Evolutionary conservation across 2,888 invertebrate species (phyloP), one percentile per base, ranked within the genome.

Genomic region (Sphaeridia pumilis): DNA sequence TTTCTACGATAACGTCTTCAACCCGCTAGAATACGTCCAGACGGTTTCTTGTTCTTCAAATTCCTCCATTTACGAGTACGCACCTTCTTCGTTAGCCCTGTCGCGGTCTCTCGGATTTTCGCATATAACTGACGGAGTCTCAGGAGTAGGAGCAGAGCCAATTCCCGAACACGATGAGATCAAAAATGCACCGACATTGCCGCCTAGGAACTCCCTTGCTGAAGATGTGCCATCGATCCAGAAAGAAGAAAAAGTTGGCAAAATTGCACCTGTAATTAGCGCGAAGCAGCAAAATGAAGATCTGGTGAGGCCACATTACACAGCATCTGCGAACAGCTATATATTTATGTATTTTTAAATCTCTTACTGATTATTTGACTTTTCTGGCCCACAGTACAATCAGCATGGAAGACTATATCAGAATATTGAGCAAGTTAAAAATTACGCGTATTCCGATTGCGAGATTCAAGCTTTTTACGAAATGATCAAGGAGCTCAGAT

Each of bases 401-500:
- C 57, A 52, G 2, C 36, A 42, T 27, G 54, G 63, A 7, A 60
- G 58, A 21, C 49, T 65, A 4, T 65, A 65, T 49, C 63, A 63
- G 57, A 61, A 65, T 50, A 53, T 65, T 46, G 63, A 62, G 47
- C 61, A 57, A 35, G 55, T 63, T n/a, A 63, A 61, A 36, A 55
- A 61, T 14, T 43, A 49, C 12, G 79, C 78, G 57, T 75, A 78
- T 55, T 79, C 79, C 60, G 87, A 88, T 70, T 78, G 80, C 36
- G 88, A 89, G 69, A 75, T 89, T 50, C 77, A 79, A 66, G 85
- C 85, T 26, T 89, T 89, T 71, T 81, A 86, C 68, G 78, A 79
- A 66, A 86, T 87, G 84, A 83, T 89, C 2, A 80, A 83, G 59
- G 79, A 81, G 60, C 76, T 88, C 28, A 76, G 88, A 76, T 79